Percentiles rank a stretch among this genome's conserved stretches.
Conservation (phyloP, 2,113 vertebrate species). For the Notarius lentiginosus region DNA sequence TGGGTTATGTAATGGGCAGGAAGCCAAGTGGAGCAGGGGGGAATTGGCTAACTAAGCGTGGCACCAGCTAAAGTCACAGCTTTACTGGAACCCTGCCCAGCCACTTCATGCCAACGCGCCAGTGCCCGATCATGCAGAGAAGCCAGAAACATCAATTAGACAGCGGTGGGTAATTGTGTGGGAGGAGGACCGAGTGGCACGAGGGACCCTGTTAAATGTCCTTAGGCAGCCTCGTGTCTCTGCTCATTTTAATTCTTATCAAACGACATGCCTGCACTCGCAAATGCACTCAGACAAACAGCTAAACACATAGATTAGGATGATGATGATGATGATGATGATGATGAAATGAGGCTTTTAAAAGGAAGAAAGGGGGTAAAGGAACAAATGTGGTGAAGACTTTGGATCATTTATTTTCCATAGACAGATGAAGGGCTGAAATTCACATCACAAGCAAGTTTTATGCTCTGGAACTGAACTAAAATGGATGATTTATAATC, state of each 20-base stretch:
- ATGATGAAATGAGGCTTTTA: slow-evolving; percentile 51
- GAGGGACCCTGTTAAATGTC: slow-evolving; percentile 71
- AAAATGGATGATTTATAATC: not conserved
- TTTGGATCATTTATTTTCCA: no score
- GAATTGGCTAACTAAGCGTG: slow-evolving; percentile 71
- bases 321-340: not conserved
- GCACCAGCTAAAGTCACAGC: slow-evolving; percentile 78
- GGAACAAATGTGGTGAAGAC: not conserved
- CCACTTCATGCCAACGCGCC: slow-evolving; percentile 76
- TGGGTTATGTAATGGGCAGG: slow-evolving; percentile 74
- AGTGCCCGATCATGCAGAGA: slow-evolving; percentile 76
- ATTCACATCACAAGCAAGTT: not conserved
- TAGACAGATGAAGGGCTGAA: not conserved
- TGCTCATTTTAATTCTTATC: slow-evolving; percentile 65
- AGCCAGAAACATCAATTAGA: slow-evolving; percentile 78
- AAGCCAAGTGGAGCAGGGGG: slow-evolving; percentile 45
- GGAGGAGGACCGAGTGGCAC: slow-evolving; percentile 69
- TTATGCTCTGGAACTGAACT: not conserved
- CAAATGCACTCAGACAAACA: slow-evolving; percentile 48
- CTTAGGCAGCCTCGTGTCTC: slow-evolving; percentile 71
- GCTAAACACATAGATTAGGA: slow-evolving; percentile 45
- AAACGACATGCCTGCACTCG: slow-evolving; percentile 66
- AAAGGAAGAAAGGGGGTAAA: slow-evolving; percentile 12
- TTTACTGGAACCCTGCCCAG: slow-evolving; percentile 68
- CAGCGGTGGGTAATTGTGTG: slow-evolving; percentile 77